phyloP scores from a whole-genome alignment of 2,888 invertebrate species.

The Hemaris fuciformis region DNA sequence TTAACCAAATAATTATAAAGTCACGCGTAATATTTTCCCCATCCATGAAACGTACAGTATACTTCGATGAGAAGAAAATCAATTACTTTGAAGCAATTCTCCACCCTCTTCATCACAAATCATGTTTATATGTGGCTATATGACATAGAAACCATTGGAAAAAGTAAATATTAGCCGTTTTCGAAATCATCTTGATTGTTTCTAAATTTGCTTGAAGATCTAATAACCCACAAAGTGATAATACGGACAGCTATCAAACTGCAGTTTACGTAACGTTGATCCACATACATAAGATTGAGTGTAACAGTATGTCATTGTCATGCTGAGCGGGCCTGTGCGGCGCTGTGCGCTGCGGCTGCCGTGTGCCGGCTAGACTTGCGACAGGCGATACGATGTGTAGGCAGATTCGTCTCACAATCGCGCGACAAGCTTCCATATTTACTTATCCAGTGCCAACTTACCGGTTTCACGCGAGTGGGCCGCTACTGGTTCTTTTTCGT shows the following conservation, averaged over 20 bases:
- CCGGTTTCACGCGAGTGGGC: constrained; percentile 76
- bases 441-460: constrained; percentile 69
- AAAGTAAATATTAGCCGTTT: not conserved
- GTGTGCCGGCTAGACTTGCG: constrained; percentile 14
- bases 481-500: constrained; percentile 63
- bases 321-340: constrained; percentile 8
- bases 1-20: constrained; percentile 6
- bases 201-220: constrained; percentile 14
- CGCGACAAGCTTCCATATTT: constrained; percentile 77
- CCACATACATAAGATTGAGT: constrained; percentile 27
- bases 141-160: not conserved
- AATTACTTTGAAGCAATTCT: not conserved
- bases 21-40: not conserved
- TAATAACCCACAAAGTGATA: constrained; percentile 25
- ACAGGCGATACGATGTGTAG: constrained; percentile 53
- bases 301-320: constrained; percentile 14
- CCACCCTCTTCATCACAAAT: not conserved
- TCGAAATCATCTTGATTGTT: not conserved
- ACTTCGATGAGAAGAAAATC: not conserved
- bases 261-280: constrained; percentile 36
- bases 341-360: not conserved
- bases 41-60: constrained; percentile 3
- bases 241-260: constrained; percentile 9
- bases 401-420: constrained; percentile 69
- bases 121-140: not conserved